Base-by-base conservation (phyloP, 1,140 invertebrate species). In the Heliconius hermathena region DNA sequence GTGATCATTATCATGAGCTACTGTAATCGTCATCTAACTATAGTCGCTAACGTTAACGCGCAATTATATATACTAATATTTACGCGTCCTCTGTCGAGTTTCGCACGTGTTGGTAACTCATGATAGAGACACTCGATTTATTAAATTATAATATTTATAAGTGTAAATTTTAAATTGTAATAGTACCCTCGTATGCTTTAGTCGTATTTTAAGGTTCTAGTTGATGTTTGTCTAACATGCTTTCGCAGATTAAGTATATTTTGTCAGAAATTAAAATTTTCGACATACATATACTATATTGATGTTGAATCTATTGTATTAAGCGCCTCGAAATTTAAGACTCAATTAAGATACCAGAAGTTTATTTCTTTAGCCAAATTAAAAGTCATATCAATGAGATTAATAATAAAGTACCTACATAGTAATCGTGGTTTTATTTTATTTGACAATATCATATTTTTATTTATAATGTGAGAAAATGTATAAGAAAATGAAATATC, bases 311-410 rank as follows among this genome's bases (percentile, higher is more conserved):
- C 8, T 60, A 71, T 38, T 71, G 70, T 33, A 71, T 33, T 71
- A 71, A 76, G 60, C 33, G 46, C 74, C 66, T 72, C 26, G 18
- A 76, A 38, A 54, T 73, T 73, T 33, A 71, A 71, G 33, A 71
- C 11, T 71, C 84, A 87, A 86, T 88, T 83, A 80, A 80, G 83
- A 77, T 84, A 85, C 83, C 82, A 86, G 81, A 79, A 88, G 81
- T 89, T 86, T 84, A 90, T 92, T 91, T 90, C 82, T 81, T 88
- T 92, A 92, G 91, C 89, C 89, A 92, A 91, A 91, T 91, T 91
- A 90, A 88, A 88, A 93, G 87, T 93, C 93, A 94, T 94, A 94
- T 94, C 93, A 94, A 93, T 91, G 89, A 93, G 88, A 92, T 93
- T 92, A 79, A 70, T 79, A 84, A 92, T 93, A 90, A 94, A 94